Evolutionary conservation across 2,888 invertebrate genomes (phyloP), one percentile per base, ranked within the genome.

Genomic region (Leucozona laternaria): DNA sequence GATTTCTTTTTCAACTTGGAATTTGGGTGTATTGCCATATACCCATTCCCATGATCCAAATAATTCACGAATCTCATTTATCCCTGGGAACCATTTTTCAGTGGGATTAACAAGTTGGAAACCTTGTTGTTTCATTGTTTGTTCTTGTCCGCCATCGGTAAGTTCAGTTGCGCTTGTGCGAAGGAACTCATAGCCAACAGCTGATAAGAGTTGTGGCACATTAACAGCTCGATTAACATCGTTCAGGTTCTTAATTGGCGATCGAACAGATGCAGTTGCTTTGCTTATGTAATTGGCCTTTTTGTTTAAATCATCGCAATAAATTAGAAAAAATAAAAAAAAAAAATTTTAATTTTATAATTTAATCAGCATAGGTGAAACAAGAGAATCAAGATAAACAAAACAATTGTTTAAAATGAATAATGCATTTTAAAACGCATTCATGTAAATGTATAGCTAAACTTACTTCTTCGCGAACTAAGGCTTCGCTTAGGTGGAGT

Each of bases 11-110:
- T 92, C 91, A 1, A 97, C 95, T 0, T 94, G 94, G 92, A 98
- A 98, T 88, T 95, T 95, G 0, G 98, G 98, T 0, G 98, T 97
- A 91, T 95, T 96, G 1, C 98, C 98, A 91, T 94, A 96, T 86
- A 95, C 95, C 98, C 98, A 98, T 79, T 97, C 95, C 97, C 98
- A 98, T 31, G 95, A 95, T 88, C 94, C 92, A 68, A 97, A 95
- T 84, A 95, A 95, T 48, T 94, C 94, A 77, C 94, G 94, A 78
- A 97, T 93, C 89, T 95, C 94, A 11, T 94, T 94, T 34, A 97
- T 94, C 89, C 97, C 97, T 91, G 97, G 97, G 92, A 97, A 98
- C 96, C 97, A 97, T 88, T 96, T 95, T 89, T 98, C 96, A 0
- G 96, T 96, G 1, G 98, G 97, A 93, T 97, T 97, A 68, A 98